Evolutionary conservation across 1,140 invertebrate species (phyloP).

Genomic region (Colletes gigas): DNA sequence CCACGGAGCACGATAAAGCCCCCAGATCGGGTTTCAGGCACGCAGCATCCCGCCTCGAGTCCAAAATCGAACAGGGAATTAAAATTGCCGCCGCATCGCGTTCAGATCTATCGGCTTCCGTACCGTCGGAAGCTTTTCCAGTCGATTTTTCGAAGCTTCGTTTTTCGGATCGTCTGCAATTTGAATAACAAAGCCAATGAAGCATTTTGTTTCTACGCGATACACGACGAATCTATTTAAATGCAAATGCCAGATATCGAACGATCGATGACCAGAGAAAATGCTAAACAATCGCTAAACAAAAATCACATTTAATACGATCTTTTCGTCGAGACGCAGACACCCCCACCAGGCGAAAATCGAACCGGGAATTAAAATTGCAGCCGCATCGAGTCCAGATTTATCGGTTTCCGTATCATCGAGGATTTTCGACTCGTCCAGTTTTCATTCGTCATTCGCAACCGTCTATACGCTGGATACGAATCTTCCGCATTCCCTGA

Average conservation of each 20-base stretch:
- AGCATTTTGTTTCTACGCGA: too few species aligned
- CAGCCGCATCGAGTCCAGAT: neutral
- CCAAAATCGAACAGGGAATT: conserved; percentile 5
- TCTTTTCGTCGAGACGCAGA: conserved; percentile 12
- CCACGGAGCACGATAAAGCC: conserved; percentile 47
- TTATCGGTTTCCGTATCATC: neutral
- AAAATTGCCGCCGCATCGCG: conserved; percentile 36
- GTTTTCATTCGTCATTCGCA: neutral
- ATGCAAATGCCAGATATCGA: too few species aligned
- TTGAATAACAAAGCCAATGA: too few species aligned
- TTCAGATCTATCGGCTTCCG: neutral
- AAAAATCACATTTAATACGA: too few species aligned
- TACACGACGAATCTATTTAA: too few species aligned
- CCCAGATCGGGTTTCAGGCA: conserved; percentile 34
- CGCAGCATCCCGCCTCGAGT: conserved; percentile 8
- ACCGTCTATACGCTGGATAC: neutral
- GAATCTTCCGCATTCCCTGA: neutral
- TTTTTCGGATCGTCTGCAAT: too few species aligned
- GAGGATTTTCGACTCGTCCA: neutral
- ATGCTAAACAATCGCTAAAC: too few species aligned
- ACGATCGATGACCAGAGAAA: too few species aligned
- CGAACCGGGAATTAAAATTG: conserved; percentile 8
- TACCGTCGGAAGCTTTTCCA: too few species aligned
- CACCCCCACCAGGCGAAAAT: neutral
- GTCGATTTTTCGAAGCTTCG: too few species aligned